Base-by-base conservation (phyloP, 2,888 invertebrate genomes). In the Fragum whitleyi region DNA sequence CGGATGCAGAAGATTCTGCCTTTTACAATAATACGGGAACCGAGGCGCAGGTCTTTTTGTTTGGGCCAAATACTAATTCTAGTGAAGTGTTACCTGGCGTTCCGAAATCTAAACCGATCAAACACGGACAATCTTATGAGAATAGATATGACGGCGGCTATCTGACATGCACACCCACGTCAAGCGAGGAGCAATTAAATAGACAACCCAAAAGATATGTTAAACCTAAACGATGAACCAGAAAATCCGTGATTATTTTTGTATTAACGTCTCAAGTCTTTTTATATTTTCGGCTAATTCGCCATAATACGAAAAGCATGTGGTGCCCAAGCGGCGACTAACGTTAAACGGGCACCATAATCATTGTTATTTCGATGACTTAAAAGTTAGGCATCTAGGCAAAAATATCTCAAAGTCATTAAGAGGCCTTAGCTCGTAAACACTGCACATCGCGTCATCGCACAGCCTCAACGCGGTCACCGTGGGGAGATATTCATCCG, bases 171-270 rank as follows among this genome's bases (percentile, higher is more conserved):
- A 65, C 65, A 6, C 65, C 65, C 3, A 26, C 21, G 5, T 65
- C 65, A 1, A 65, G 65, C 26, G 6, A 23, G 11, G 47, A 65
- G 7, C 21, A 39, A 9, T 23, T 42, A 23, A 23, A 42, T 21
- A 21, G 42, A 42, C 21, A 39, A 65, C 65, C 65, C 1, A 39
- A 65, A 42, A n/a, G 42, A 42, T 65, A 42, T 42, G 42, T 65
- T 14, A 65, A 65, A 61, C 32, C 23, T 47, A 47, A 47, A 16
- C 47, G 47, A 47, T 47, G 47, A 14, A 19, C 14, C 16, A 5
- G 47, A 9, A 9, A 5, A 9, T 9, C 14, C 47, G 47, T 9
- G 47, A 47, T 5, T n/a, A n/a, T n/a, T n/a, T n/a, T n/a, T n/a
- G n/a, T n/a, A n/a, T n/a, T n/a, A n/a, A n/a, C n/a, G n/a, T n/a